phyloP scores from a whole-genome alignment of 2,888 invertebrate genomes.

The Xylota sylvarum region DNA sequence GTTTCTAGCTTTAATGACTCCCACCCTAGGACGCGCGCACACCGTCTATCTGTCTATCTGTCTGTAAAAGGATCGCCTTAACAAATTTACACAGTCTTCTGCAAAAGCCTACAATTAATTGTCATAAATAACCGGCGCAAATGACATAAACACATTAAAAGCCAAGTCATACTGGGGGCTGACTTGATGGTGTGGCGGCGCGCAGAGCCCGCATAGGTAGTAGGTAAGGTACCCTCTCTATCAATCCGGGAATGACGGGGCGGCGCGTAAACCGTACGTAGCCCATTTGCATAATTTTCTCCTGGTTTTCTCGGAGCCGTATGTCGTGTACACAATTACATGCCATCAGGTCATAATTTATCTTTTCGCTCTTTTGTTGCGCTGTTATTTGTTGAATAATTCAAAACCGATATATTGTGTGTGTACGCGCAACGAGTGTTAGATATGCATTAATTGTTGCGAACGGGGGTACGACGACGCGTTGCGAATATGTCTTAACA shows the following conservation, averaged over 20 bases:
- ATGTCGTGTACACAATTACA: slow-evolving; percentile 63
- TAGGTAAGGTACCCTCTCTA: slow-evolving; percentile 46
- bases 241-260: slow-evolving; percentile 47
- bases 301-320: slow-evolving; percentile 58
- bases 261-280: slow-evolving; percentile 55
- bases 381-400: slow-evolving; percentile 69
- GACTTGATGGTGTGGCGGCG: slow-evolving; percentile 44
- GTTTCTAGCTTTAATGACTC: too few species aligned
- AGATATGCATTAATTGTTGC: slow-evolving; percentile 61
- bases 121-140: slow-evolving; percentile 61
- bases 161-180: slow-evolving; percentile 53
- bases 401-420: slow-evolving; percentile 59
- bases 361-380: slow-evolving; percentile 43
- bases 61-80: neutral
- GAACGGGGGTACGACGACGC: slow-evolving; percentile 15
- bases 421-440: slow-evolving; percentile 37
- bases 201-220: slow-evolving; percentile 64
- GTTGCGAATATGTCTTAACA: neutral
- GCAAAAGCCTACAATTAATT: slow-evolving; percentile 57
- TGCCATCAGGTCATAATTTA: slow-evolving; percentile 75
- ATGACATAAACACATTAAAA: slow-evolving; percentile 66
- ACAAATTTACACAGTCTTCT: neutral
- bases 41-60: neutral
- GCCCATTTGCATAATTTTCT: slow-evolving; percentile 71
- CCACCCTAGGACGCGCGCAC: neutral